Conservation (phyloP, 2,113 vertebrate species). For the Eolophus roseicapilla region DNA sequence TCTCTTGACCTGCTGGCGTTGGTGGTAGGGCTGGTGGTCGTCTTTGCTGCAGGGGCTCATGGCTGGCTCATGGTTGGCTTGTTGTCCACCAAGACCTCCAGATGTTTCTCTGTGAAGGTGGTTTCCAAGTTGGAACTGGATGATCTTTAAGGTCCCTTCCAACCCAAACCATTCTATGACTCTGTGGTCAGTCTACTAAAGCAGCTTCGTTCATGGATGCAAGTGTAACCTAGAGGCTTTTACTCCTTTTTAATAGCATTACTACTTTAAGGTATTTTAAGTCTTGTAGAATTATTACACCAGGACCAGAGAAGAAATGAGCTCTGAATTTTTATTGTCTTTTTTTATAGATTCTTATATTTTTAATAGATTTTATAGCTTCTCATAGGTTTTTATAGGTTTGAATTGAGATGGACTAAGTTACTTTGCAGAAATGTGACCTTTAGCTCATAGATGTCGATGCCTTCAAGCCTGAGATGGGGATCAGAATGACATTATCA, state of each 20-base stretch:
- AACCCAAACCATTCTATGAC: background rate
- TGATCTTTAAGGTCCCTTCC: background rate
- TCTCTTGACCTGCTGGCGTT: background rate
- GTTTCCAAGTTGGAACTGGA: background rate
- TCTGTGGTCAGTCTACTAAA: background rate
- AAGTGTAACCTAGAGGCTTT: background rate
- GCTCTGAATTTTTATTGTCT: background rate
- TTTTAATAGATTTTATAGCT: background rate
- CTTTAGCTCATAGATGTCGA: rapidly evolving
- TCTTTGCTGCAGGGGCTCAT: background rate
- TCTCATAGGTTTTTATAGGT: background rate
- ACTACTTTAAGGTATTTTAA: background rate
- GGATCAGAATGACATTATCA: background rate
- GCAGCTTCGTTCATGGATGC: rapidly evolving
- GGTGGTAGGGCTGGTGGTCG: background rate
- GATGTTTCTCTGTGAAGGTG: background rate
- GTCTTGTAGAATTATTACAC: background rate
- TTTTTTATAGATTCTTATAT: background rate
- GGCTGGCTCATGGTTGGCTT: background rate
- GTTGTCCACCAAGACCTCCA: background rate
- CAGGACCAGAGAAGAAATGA: background rate
- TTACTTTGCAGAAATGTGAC: background rate
- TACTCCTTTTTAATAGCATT: background rate
- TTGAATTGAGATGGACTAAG: background rate
- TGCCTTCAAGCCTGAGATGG: background rate